Base-by-base conservation (phyloP, 1,140 invertebrate species). In the Aphidius gifuensis region DNA sequence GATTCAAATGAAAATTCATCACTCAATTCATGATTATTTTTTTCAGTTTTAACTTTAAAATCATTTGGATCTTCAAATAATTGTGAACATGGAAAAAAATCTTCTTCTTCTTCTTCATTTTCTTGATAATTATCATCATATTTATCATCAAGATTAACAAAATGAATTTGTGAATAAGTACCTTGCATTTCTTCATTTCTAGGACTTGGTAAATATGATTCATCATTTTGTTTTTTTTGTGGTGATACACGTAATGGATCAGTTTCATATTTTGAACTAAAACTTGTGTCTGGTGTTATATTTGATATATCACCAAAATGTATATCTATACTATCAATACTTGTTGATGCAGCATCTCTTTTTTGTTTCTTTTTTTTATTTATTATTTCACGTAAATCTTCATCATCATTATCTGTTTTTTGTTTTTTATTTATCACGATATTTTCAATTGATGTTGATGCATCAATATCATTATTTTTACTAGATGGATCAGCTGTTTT, bases 71-170 rank as follows among this genome's bases (percentile, higher is more conserved):
- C 21, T 11, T 58, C 56, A 58, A 58, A 58, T 11, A 58, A 46
- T 58, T 58, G 56, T 9, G 56, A 58, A 47, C 43, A 11, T 32
- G 42, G 56, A 47, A 58, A 58, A 9, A 58, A 6, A 9, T 46
- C 56, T 0, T 46, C 42, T n/a, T 46, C 56, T 32, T 32, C 23
- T 32, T 32, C 23, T 32, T 32, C 2, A 32, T 32, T 32, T 32
- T 32, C 4, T 32, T 32, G 16, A 16, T 16, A n/a, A n/a, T n/a
- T n/a, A n/a, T n/a, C 23, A 23, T 23, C 23, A 23, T 23, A 32
- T 32, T 32, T 32, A 9, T 45, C 23, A 9, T 40, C 8, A 11
- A 46, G 3, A 32, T 53, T 9, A 8, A 58, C 56, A 39, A 38
- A 3, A 32, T 11, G 9, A 11, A 23, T 23, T 8, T 9, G 21